Conservation (phyloP, 1,140 invertebrate species). For the Tetragnatha versicolor region DNA sequence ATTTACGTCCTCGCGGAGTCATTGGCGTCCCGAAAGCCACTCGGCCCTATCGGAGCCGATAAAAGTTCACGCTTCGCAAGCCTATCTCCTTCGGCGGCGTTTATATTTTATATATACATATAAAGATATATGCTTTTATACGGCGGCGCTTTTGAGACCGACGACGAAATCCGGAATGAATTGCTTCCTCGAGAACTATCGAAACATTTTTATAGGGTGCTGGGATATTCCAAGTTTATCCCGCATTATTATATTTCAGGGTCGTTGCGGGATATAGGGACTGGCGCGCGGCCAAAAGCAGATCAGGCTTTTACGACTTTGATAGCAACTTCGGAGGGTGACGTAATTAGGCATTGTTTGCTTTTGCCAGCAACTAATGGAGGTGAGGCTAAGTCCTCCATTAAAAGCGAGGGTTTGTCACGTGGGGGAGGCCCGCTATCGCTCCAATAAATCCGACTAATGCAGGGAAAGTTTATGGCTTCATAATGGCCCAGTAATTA, state of each 20-base stretch:
- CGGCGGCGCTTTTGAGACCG: constrained; percentile 42
- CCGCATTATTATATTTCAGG: constrained; percentile 21
- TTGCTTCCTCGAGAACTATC: constrained; percentile 40
- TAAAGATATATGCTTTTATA: constrained; percentile 38
- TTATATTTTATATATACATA: constrained; percentile 37
- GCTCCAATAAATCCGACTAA: constrained; percentile 4
- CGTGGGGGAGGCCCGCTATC: not conserved
- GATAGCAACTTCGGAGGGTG: not conserved
- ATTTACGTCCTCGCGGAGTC: constrained; percentile 21
- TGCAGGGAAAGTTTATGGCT: constrained; percentile 4
- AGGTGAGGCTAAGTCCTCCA: not conserved
- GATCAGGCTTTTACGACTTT: constrained; percentile 20
- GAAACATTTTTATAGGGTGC: constrained; percentile 26
- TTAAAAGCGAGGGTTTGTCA: constrained; percentile 15
- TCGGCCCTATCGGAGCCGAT: constrained; percentile 22
- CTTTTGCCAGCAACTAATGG: not conserved
- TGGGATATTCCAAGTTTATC: constrained; percentile 31
- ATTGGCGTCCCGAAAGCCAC: constrained; percentile 23
- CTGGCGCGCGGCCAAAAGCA: constrained; percentile 2
- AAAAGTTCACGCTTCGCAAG: constrained; percentile 37
- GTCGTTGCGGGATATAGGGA: constrained; percentile 11
- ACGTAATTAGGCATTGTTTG: constrained; percentile 25
- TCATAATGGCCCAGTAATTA: constrained; percentile 3
- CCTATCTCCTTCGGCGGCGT: constrained; percentile 19
- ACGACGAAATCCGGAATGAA: constrained; percentile 46